Percentiles rank a stretch among this genome's conserved stretches.
Evolutionary conservation across 2,113 vertebrate species (phyloP).

Genomic region (Gadus macrocephalus): DNA sequence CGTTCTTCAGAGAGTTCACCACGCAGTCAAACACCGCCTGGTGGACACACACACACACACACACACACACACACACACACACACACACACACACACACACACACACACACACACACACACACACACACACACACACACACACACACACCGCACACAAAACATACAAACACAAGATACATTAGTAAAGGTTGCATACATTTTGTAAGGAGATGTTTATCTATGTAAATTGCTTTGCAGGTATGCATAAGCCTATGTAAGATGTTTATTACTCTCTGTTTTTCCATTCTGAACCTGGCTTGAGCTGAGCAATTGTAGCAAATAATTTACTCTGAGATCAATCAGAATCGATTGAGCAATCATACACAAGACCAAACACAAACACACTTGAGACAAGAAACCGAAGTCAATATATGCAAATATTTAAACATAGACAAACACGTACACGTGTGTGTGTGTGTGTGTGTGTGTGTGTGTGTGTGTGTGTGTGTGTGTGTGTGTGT

Average conservation of each 20-base stretch:
- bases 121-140: constrained; percentile 3
- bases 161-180: neutral
- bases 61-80: constrained; percentile 20
- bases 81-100: constrained; percentile 1
- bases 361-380: neutral
- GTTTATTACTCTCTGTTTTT: too few relatives aligned
- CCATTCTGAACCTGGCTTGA: too few relatives aligned
- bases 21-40: constrained; percentile 98
- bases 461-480: too few relatives aligned
- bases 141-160: constrained; percentile 11
- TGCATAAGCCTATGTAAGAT: too few relatives aligned
- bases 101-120: constrained; percentile 20
- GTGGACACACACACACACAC: neutral
- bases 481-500: too few relatives aligned
- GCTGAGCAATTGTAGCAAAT: too few relatives aligned
- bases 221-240: too few relatives aligned
- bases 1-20: constrained; percentile 96
- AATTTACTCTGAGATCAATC: too few relatives aligned
- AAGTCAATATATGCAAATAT: neutral
- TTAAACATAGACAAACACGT: neutral
- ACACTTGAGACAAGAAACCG: neutral
- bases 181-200: too few relatives aligned
- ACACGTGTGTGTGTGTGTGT: neutral
- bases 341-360: neutral
- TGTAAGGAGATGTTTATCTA: too few relatives aligned